phyloP scores from a whole-genome alignment of 2,797 vertebrate species.

The Chelonia mydas region DNA sequence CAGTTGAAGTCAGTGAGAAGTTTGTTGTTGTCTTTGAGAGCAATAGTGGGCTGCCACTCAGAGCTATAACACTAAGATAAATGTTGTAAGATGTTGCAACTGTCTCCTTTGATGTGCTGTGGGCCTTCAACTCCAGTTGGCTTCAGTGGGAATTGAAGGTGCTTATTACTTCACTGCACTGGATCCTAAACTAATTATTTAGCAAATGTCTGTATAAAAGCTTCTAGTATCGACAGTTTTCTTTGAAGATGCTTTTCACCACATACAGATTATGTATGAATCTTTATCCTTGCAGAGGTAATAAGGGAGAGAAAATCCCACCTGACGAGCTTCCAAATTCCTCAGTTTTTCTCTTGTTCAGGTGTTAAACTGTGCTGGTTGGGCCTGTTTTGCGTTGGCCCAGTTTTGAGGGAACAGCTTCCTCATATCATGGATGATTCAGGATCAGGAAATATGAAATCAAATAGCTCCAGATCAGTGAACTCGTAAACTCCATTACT shows the following conservation, averaged over 20 bases:
- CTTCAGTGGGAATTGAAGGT: not conserved
- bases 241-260: not conserved
- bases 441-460: not conserved
- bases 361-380: not conserved
- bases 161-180: not conserved
- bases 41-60: not conserved
- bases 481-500: accelerated
- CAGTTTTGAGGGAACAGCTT: not conserved
- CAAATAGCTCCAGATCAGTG: not conserved
- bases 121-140: not conserved
- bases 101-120: accelerated
- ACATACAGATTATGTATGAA: not conserved
- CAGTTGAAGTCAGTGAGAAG: not conserved
- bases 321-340: not conserved
- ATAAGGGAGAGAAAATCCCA: not conserved
- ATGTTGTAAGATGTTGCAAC: accelerated
- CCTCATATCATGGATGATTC: not conserved
- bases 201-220: not conserved
- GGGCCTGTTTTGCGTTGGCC: not conserved
- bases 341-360: not conserved
- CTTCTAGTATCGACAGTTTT: not conserved
- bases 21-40: not conserved
- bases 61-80: not conserved
- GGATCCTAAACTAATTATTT: not conserved
- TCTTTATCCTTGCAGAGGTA: not conserved